Evolutionary conservation across 2,888 invertebrate species (phyloP).

Genomic region (Beris chalybata): DNA sequence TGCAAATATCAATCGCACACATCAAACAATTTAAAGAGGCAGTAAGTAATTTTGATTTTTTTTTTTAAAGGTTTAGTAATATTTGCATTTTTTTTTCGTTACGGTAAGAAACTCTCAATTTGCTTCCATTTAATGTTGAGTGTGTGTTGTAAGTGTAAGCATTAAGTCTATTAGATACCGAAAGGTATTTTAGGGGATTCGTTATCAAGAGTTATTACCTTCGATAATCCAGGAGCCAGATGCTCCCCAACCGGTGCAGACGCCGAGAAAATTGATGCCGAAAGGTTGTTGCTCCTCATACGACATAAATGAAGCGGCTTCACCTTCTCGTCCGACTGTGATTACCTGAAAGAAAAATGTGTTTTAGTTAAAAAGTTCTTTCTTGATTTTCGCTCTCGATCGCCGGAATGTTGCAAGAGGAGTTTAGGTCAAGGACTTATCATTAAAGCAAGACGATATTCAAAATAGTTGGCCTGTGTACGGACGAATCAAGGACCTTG

Average conservation of each 20-base stretch:
- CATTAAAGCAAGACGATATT: too few species aligned
- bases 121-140: slow-evolving; percentile 11
- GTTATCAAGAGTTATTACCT: slow-evolving; percentile 58
- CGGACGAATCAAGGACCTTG: too few species aligned
- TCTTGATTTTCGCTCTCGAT: too few species aligned
- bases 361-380: background rate
- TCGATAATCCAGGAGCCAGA: slow-evolving; percentile 80
- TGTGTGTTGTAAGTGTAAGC: slow-evolving; percentile 4
- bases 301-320: slow-evolving; percentile 71
- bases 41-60: slow-evolving; percentile 4
- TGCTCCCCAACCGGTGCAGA: slow-evolving; percentile 87
- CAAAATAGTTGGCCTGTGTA: too few species aligned
- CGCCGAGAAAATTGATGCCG: slow-evolving; percentile 72
- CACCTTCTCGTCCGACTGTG: slow-evolving; percentile 73
- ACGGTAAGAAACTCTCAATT: slow-evolving; percentile 1
- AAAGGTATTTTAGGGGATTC: slow-evolving; percentile 6
- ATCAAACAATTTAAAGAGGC: slow-evolving; percentile 9
- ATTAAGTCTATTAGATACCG: slow-evolving; percentile 17
- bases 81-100: background rate
- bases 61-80: background rate
- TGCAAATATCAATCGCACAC: slow-evolving; percentile 43
- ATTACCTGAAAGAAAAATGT: slow-evolving; percentile 50
- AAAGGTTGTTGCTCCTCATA: slow-evolving; percentile 73
- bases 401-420: too few species aligned
- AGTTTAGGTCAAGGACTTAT: too few species aligned